Evolutionary conservation across 2,113 vertebrate genomes (phyloP).

Genomic region (Microcebus tavaratra): DNA sequence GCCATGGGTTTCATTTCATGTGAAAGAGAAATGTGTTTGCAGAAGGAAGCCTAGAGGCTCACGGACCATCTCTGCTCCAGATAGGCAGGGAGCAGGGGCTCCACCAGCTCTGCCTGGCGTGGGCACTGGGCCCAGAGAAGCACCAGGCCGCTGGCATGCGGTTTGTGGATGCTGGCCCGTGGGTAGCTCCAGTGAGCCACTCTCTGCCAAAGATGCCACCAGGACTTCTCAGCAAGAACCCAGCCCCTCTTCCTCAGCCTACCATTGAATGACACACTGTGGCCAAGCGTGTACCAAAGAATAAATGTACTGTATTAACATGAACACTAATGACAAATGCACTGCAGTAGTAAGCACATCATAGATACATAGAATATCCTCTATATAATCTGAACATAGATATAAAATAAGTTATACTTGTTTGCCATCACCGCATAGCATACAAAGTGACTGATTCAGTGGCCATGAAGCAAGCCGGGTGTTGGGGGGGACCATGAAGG

Average conservation of each 20-base stretch:
- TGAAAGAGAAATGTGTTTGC: background rate
- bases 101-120: background rate
- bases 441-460: slow-evolving; percentile 76
- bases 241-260: background rate
- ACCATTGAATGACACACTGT: slow-evolving; percentile 78
- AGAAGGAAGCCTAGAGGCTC: background rate
- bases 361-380: slow-evolving; percentile 83
- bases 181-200: background rate
- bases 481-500: background rate
- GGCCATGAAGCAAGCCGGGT: slow-evolving; percentile 54
- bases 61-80: background rate
- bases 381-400: slow-evolving; percentile 83
- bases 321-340: slow-evolving; percentile 79
- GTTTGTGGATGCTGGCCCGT: background rate
- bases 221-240: background rate
- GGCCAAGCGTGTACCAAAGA: slow-evolving; percentile 79
- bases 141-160: background rate
- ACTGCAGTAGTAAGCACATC: slow-evolving; percentile 82
- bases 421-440: slow-evolving; percentile 79
- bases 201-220: background rate
- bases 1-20: background rate
- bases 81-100: background rate
- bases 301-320: slow-evolving; percentile 80
- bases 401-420: slow-evolving; percentile 88
- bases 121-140: background rate